phyloP scores from a whole-genome alignment of 2,888 invertebrate genomes.

The Osmoderma eremita region DNA sequence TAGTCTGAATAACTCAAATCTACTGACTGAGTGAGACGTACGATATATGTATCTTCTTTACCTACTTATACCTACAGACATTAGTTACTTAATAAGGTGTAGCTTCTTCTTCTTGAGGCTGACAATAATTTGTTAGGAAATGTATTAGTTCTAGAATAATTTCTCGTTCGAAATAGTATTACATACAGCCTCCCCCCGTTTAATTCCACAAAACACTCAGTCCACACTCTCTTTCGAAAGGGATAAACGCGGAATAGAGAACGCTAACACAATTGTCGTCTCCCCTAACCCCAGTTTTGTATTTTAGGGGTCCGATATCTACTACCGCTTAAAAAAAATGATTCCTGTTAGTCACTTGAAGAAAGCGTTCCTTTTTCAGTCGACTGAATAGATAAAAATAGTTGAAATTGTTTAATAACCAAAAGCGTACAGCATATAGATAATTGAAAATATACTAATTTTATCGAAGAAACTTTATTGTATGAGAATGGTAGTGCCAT shows the following conservation, averaged over 20 bases:
- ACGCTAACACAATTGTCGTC: conserved; percentile 27
- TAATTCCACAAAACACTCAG: conserved; percentile 1
- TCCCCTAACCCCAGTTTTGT: conserved; percentile 27
- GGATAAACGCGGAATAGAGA: conserved; percentile 4
- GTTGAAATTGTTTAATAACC: background rate
- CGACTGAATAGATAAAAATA: background rate
- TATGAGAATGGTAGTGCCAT: no score
- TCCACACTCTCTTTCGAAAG: conserved; percentile 2
- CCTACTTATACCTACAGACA: no score
- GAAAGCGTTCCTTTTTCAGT: background rate
- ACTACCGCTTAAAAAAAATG: conserved; percentile 20
- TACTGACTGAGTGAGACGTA: no score
- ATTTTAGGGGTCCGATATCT: conserved; percentile 12
- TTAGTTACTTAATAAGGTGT: no score
- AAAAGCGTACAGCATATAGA: background rate
- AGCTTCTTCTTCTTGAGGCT: no score
- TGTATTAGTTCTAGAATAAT: no score
- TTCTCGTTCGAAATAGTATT: no score
- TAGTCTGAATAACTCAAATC: no score
- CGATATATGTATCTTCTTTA: no score
- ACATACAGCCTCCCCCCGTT: background rate
- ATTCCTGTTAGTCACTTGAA: background rate
- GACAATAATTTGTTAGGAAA: no score
- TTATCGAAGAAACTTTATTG: no score
- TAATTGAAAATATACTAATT: background rate